Conservation (phyloP, 2,888 invertebrate species). For the Boloria selene region DNA sequence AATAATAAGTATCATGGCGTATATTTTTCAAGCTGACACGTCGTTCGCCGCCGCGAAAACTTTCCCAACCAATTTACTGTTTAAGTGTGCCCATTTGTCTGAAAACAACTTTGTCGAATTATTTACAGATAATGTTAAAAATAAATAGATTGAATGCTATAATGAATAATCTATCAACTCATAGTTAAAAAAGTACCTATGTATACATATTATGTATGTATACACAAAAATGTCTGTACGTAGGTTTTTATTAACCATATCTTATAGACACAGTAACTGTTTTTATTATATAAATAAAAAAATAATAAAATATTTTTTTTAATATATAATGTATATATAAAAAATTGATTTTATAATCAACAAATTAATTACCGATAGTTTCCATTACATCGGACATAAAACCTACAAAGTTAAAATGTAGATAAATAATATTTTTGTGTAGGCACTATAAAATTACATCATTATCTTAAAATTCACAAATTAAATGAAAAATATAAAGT, state of each 20-base stretch:
- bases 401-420: not conserved
- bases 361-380: too few species aligned
- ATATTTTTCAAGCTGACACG: slow-evolving; percentile 63
- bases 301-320: too few species aligned
- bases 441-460: not conserved
- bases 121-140: slow-evolving; percentile 13
- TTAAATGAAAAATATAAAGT: slow-evolving; percentile 18
- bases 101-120: slow-evolving; percentile 27
- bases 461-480: not conserved
- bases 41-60: slow-evolving; percentile 51
- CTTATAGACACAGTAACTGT: too few species aligned
- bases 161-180: too few species aligned
- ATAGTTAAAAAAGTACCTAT: too few species aligned
- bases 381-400: too few species aligned
- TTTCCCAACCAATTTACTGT: slow-evolving; percentile 66
- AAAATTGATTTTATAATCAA: too few species aligned
- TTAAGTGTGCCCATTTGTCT: slow-evolving; percentile 69
- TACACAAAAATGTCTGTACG: too few species aligned
- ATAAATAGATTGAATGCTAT: not conserved
- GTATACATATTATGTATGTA: too few species aligned
- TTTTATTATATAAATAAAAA: too few species aligned
- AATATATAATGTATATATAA: too few species aligned
- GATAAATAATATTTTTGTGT: not conserved
- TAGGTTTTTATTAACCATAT: too few species aligned
- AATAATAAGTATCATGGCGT: slow-evolving; percentile 20